phyloP scores from a whole-genome alignment of 2,888 invertebrate genomes.

The Siphlonurus alternatus region DNA sequence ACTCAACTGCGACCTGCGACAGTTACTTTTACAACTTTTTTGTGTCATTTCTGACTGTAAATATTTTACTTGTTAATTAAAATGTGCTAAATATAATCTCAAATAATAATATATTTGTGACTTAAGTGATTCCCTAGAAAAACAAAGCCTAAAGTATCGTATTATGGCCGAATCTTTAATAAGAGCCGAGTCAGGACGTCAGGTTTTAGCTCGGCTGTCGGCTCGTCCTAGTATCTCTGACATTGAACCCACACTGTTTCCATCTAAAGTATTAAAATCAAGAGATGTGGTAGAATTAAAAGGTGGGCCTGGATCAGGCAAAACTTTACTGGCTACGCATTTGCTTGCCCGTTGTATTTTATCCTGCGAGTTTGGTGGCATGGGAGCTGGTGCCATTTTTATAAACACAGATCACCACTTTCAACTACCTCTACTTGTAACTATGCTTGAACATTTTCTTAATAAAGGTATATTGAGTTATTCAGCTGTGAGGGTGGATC shows the following conservation, averaged over 20 bases:
- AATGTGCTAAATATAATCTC: too few species aligned
- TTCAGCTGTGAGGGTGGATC: too few species aligned
- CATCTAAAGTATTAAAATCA: not conserved
- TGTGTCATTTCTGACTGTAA: too few species aligned
- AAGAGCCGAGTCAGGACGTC: not conserved
- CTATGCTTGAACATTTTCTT: conserved; percentile 20
- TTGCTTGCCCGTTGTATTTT: not conserved
- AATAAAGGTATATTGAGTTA: not conserved
- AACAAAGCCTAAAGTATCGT: too few species aligned
- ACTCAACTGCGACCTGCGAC: too few species aligned
- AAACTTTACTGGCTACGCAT: not conserved
- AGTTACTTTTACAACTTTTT: too few species aligned
- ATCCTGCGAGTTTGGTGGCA: conserved; percentile 23
- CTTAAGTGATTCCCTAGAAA: too few species aligned
- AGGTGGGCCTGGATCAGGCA: not conserved
- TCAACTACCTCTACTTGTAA: conserved; percentile 23
- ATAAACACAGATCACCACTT: conserved; percentile 35
- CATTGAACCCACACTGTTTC: not conserved
- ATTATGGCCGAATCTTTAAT: not conserved
- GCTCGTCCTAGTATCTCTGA: not conserved
- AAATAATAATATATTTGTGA: too few species aligned
- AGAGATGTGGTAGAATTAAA: not conserved
- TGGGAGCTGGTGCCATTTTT: conserved; percentile 27
- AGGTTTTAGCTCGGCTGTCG: not conserved
- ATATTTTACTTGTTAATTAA: too few species aligned